Percentiles rank a stretch among this genome's conserved stretches.
Evolutionary conservation across 2,888 invertebrate species (phyloP).

Genomic region (Hartigia nigra): DNA sequence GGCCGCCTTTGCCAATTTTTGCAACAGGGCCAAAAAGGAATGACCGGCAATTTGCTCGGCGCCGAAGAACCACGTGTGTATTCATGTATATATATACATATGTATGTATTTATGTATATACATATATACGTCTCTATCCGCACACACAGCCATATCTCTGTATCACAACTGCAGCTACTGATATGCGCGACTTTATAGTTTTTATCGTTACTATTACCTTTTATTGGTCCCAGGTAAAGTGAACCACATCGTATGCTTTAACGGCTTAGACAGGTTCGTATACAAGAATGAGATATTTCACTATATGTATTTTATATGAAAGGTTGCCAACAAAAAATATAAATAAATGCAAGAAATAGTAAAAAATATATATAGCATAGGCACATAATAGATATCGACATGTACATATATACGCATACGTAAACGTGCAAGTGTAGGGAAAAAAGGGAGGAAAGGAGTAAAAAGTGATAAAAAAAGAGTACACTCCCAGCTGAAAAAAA

Average conservation of each 20-base stretch:
- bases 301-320: background rate
- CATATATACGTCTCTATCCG: background rate
- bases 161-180: background rate
- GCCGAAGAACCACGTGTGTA: background rate
- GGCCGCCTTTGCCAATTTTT: slow-evolving; percentile 52
- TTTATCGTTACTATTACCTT: background rate
- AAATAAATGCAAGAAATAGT: background rate
- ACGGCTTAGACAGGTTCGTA: background rate
- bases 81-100: background rate
- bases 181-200: background rate
- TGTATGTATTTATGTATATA: too few relatives aligned
- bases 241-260: background rate
- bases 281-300: background rate
- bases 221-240: background rate
- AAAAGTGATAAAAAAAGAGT: slow-evolving; percentile 37
- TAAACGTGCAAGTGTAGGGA: background rate
- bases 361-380: too few relatives aligned
- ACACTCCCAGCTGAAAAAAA: slow-evolving; percentile 11
- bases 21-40: slow-evolving; percentile 47
- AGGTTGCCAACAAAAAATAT: background rate
- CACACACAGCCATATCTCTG: background rate
- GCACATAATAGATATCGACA: background rate
- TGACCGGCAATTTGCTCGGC: slow-evolving; percentile 14
- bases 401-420: background rate
- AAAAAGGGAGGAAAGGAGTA: slow-evolving; percentile 31